phyloP scores from a whole-genome alignment of 2,113 vertebrate species.

The Axis porcinus region DNA sequence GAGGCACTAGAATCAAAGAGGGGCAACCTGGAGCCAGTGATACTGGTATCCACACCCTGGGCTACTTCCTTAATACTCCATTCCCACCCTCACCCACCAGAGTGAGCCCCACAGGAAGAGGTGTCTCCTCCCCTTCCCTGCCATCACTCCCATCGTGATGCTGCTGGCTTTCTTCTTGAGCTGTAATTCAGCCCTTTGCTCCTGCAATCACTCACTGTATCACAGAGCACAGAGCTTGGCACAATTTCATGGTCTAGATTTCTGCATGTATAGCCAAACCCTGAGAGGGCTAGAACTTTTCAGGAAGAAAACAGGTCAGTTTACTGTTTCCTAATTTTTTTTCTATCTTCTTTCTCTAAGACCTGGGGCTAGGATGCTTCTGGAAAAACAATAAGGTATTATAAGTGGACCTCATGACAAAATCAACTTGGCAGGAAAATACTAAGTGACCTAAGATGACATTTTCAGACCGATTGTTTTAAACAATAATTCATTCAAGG shows the following conservation, averaged over 20 bases:
- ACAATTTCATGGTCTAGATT: neutral
- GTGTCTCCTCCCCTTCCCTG: neutral
- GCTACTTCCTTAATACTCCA: neutral
- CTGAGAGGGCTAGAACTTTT: neutral
- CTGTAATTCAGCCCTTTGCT: neutral
- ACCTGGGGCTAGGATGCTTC: neutral
- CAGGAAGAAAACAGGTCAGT: neutral
- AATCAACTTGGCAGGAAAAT: neutral
- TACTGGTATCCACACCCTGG: too few relatives aligned
- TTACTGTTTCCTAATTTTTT: neutral
- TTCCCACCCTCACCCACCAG: neutral
- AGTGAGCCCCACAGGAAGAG: neutral
- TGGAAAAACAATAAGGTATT: neutral
- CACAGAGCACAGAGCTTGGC: neutral
- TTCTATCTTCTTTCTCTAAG: neutral
- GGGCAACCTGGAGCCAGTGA: neutral
- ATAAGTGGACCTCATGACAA: neutral
- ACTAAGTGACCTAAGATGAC: neutral
- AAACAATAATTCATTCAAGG: neutral
- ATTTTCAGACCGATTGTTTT: neutral
- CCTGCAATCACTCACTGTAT: neutral
- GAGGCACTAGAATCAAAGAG: neutral
- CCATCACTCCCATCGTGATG: accelerated
- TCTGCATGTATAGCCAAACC: accelerated
- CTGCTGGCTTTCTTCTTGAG: neutral